Conservation (phyloP, 2,888 invertebrate species). For the Leptarthrus brevirostris region DNA sequence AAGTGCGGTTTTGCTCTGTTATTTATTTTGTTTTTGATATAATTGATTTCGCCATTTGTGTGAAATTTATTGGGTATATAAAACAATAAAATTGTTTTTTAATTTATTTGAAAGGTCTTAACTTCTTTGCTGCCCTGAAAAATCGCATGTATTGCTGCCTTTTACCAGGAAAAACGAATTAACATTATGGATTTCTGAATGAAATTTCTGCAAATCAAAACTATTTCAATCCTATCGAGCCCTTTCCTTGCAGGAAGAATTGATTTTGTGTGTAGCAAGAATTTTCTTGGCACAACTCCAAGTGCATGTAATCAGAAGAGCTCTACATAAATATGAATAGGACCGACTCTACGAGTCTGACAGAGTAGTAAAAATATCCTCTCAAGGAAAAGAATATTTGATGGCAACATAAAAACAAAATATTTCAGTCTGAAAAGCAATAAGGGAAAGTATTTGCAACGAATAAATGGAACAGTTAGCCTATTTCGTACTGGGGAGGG, state of each 20-base stretch:
- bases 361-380: slow-evolving; percentile 4
- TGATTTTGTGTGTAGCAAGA: slow-evolving; percentile 12
- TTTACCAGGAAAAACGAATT: slow-evolving; percentile 1
- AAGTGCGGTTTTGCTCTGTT: too few species aligned
- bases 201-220: slow-evolving; percentile 18
- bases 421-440: background rate
- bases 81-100: too few species aligned
- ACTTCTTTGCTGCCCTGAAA: too few species aligned
- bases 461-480: slow-evolving; percentile 25
- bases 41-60: too few species aligned
- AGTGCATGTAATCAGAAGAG: slow-evolving; percentile 23
- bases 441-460: background rate
- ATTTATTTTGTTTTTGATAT: too few species aligned
- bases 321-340: background rate
- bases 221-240: slow-evolving; percentile 3
- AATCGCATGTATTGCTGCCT: background rate
- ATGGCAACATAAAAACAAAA: slow-evolving; percentile 27
- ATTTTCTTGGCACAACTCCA: slow-evolving; percentile 15
- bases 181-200: slow-evolving; percentile 25
- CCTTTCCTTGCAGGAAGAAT: slow-evolving; percentile 9
- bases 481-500: background rate
- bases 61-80: too few species aligned
- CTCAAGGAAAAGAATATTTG: background rate
- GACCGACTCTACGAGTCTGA: background rate
- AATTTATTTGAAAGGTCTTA: too few species aligned